Conservation (phyloP, 2,113 vertebrate genomes). For the Eublepharis macularius region DNA sequence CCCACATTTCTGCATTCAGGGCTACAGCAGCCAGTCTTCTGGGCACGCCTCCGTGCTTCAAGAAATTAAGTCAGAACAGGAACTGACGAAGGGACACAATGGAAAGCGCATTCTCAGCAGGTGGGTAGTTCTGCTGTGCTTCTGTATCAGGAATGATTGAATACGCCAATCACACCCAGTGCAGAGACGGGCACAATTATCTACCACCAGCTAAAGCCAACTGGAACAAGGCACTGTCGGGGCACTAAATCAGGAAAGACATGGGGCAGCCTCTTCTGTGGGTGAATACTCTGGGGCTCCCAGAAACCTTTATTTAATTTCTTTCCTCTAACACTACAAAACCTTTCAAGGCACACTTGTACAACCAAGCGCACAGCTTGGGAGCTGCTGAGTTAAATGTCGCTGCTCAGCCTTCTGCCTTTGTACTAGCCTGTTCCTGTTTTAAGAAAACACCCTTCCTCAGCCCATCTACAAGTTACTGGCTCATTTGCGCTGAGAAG, state of each 20-base stretch:
- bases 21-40: too few relatives aligned
- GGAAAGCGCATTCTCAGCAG: not conserved
- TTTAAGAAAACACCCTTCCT: not conserved
- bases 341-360: too few relatives aligned
- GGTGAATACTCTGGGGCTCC: too few relatives aligned
- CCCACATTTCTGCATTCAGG: too few relatives aligned
- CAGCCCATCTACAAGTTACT: not conserved
- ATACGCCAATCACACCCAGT: not conserved
- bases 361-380: not conserved
- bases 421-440: not conserved
- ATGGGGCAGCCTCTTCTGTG: not conserved
- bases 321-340: too few relatives aligned
- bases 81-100: not conserved
- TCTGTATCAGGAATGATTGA: not conserved
- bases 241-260: not conserved
- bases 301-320: too few relatives aligned
- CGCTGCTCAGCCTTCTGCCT: not conserved
- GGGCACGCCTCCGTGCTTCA: too few relatives aligned
- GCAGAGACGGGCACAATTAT: too few relatives aligned
- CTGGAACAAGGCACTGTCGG: not conserved
- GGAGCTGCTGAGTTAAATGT: not conserved
- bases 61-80: not conserved
- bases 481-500: accelerated
- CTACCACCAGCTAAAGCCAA: too few relatives aligned
- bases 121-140: not conserved